These are phyloP conservation scores for Macropodus opercularis DNA, from an alignment of 2,797 vertebrate genomes.

Conservation along the genomic window DNA sequence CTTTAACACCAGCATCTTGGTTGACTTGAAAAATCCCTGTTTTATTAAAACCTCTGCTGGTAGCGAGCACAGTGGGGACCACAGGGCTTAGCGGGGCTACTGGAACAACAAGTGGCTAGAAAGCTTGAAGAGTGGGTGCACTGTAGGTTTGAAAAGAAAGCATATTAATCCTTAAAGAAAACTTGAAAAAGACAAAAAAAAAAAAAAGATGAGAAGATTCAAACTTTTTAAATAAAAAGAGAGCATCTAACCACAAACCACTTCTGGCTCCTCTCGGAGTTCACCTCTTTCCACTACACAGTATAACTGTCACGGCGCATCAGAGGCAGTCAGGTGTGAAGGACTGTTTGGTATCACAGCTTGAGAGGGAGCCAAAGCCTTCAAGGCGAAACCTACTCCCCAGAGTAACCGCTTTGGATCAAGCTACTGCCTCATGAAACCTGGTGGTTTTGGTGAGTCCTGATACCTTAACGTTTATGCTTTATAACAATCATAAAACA, in stretches of 20 bases:
- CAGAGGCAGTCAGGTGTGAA: constrained; percentile 41
- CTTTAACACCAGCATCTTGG: neutral
- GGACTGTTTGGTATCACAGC: constrained; percentile 42
- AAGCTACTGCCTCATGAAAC: constrained; percentile 19
- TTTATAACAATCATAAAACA: constrained; percentile 12
- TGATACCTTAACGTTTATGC: constrained; percentile 3
- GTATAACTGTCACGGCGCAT: constrained; percentile 60
- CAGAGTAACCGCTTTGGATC: constrained; percentile 29
- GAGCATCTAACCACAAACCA: neutral
- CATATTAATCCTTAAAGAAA: no score
- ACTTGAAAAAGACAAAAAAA: neutral
- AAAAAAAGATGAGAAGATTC: neutral
- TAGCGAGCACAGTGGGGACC: constrained; percentile 38
- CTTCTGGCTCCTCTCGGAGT: constrained; percentile 38
- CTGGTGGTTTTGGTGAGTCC: constrained; percentile 18
- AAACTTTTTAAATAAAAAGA: neutral
- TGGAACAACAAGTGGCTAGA: constrained; percentile 35
- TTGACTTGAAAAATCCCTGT: constrained; percentile 23
- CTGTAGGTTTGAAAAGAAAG: constrained; percentile 31
- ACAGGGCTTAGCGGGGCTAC: constrained; percentile 40
- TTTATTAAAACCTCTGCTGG: constrained; percentile 28
- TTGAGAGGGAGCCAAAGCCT: constrained; percentile 46
- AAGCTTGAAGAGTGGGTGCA: constrained; percentile 24
- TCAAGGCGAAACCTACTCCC: constrained; percentile 34
- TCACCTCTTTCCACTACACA: constrained; percentile 27